Evolutionary conservation across 1,140 invertebrate genomes (phyloP).

Genomic region (Cydia pomonella): DNA sequence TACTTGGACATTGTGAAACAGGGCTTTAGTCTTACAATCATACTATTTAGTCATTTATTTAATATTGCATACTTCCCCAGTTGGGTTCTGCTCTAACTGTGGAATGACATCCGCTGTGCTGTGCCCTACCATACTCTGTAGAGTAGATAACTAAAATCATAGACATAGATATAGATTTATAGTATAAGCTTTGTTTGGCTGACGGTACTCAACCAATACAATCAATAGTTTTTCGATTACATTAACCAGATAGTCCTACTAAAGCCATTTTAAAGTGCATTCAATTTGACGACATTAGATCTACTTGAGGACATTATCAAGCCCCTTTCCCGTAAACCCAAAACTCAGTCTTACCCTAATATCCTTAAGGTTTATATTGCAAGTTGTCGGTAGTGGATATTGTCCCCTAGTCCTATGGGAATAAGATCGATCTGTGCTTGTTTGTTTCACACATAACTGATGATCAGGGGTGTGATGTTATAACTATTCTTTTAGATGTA

Average conservation of each 20-base stretch:
- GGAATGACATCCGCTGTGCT: too few species aligned
- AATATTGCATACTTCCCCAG: too few species aligned
- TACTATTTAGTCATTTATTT: too few species aligned
- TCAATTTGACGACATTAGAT: conserved; percentile 11
- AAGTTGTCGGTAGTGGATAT: not conserved
- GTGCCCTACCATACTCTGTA: too few species aligned
- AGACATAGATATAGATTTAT: too few species aligned
- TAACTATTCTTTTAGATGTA: not conserved
- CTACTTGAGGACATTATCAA: conserved; percentile 6
- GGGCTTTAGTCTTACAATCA: too few species aligned
- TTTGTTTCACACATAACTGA: conserved; percentile 7
- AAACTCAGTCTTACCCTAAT: too few species aligned
- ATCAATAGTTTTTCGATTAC: conserved; percentile 1
- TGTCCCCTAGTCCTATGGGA: not conserved
- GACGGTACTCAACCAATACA: not conserved
- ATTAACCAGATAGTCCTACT: conserved; percentile 2
- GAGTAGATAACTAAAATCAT: too few species aligned
- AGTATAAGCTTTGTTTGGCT: too few species aligned
- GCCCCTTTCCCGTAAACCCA: not conserved
- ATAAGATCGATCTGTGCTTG: not conserved
- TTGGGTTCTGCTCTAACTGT: too few species aligned
- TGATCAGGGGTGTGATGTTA: conserved; percentile 3
- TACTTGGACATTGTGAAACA: too few species aligned
- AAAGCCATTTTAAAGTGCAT: conserved; percentile 15
- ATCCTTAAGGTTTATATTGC: not conserved